Evolutionary conservation across 1,140 invertebrate species (phyloP).

Genomic region (Heliconius melpomene): DNA sequence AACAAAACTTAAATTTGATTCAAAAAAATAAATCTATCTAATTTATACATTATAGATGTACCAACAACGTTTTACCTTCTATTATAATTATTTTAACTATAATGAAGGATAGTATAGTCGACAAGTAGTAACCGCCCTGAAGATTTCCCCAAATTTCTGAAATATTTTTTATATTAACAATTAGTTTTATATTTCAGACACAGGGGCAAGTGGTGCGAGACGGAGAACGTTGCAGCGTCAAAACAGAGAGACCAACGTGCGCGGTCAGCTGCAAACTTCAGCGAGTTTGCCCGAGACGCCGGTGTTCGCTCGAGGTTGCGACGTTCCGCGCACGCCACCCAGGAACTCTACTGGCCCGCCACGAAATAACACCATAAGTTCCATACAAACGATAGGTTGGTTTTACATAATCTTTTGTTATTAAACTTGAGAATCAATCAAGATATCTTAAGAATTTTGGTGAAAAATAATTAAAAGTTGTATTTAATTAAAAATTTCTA

Average conservation of each 20-base stretch:
- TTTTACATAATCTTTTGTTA: background rate
- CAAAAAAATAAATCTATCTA: no score
- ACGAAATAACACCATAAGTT: constrained; percentile 84
- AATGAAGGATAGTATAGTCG: no score
- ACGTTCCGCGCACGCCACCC: constrained; percentile 88
- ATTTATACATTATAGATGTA: no score
- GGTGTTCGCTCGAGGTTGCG: constrained; percentile 90
- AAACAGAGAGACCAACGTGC: constrained; percentile 68
- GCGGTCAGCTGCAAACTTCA: constrained; percentile 87
- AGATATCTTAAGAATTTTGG: no score
- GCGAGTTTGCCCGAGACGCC: constrained; percentile 92
- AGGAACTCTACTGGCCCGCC: constrained; percentile 83
- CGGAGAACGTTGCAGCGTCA: constrained; percentile 79
- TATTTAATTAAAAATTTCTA: no score
- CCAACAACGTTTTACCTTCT: no score
- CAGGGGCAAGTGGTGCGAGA: constrained; percentile 73
- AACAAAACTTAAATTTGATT: no score
- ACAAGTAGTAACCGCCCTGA: no score
- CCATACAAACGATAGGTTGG: constrained; percentile 81
- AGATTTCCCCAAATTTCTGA: no score
- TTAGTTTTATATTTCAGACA: constrained; percentile 55
- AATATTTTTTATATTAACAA: background rate
- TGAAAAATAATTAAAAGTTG: no score
- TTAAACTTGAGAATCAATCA: background rate
- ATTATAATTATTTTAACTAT: no score